phyloP scores from a whole-genome alignment of 1,140 invertebrate species.

The Samia ricini region DNA sequence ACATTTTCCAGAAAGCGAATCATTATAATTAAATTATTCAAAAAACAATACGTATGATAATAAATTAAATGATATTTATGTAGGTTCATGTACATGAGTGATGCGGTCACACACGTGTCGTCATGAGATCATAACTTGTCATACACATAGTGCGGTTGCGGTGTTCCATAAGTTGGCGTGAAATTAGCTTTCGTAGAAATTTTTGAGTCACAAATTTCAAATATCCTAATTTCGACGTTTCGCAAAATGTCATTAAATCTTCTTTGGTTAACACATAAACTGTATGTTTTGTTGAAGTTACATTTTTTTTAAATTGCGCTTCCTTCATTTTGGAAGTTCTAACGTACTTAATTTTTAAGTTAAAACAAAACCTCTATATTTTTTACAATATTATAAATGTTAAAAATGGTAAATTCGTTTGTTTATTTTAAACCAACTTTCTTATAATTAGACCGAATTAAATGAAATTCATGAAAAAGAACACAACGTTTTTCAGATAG shows the following conservation, averaged over 20 bases:
- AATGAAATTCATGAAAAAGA: too few relatives aligned
- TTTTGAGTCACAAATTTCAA: constrained; percentile 19
- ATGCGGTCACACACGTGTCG: constrained; percentile 28
- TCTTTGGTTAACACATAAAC: neutral
- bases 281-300: neutral
- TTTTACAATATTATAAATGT: too few relatives aligned
- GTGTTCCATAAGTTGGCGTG: constrained; percentile 39
- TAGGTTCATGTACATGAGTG: constrained; percentile 1
- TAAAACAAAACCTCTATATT: too few relatives aligned
- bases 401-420: too few relatives aligned
- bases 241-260: neutral
- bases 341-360: too few relatives aligned
- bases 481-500: too few relatives aligned
- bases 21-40: too few relatives aligned
- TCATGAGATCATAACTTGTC: constrained; percentile 38
- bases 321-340: too few relatives aligned
- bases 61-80: neutral
- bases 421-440: too few relatives aligned
- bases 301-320: too few relatives aligned
- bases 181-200: constrained; percentile 62
- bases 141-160: constrained; percentile 31
- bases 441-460: too few relatives aligned
- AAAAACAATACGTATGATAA: neutral
- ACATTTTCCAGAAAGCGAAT: too few relatives aligned
- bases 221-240: neutral